A percentile compares a stretch with the other conserved stretches of the same genome.
Evolutionary conservation across 2,797 vertebrate genomes (phyloP).

Genomic region (Neomorphus geoffroyi): DNA sequence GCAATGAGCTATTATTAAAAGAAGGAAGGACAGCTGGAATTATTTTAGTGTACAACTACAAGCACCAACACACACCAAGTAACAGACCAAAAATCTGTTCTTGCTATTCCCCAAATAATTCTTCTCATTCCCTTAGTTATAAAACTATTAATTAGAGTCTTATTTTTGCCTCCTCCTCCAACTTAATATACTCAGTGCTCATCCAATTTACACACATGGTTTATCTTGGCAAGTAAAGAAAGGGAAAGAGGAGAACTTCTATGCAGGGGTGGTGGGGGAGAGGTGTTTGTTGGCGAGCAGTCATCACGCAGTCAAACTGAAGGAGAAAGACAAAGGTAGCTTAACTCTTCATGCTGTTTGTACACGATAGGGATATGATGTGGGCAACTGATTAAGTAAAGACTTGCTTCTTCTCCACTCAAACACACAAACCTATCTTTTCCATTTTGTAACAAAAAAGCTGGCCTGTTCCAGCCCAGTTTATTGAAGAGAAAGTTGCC

Average conservation of each 20-base stretch:
- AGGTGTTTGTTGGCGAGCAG: conserved; percentile 55
- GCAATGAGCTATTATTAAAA: conserved; percentile 66
- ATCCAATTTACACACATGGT: conserved; percentile 28
- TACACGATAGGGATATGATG: not conserved
- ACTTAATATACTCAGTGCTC: not conserved
- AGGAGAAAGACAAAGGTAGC: not conserved
- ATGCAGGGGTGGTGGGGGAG: not conserved
- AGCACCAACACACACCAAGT: conserved; percentile 42
- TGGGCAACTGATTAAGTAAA: not conserved
- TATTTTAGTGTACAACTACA: conserved; percentile 52
- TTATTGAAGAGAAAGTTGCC: conserved; percentile 27
- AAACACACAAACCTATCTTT: not conserved
- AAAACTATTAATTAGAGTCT: conserved; percentile 30
- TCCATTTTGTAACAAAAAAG: not conserved
- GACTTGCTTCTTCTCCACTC: not conserved
- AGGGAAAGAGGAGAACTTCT: conserved; percentile 32
- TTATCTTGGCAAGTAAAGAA: conserved; percentile 63
- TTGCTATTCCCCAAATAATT: not conserved
- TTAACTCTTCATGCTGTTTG: conserved; percentile 48
- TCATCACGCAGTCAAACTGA: conserved; percentile 29
- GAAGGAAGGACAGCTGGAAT: conserved; percentile 66
- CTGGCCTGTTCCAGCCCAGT: not conserved
- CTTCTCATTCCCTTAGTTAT: conserved; percentile 1
- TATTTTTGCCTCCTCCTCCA: not conserved
- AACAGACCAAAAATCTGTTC: conserved; percentile 15